Evolutionary conservation across 2,797 vertebrate species (phyloP), one percentile per base, ranked within the genome.

Genomic region (Arctocebus calabarensis): DNA sequence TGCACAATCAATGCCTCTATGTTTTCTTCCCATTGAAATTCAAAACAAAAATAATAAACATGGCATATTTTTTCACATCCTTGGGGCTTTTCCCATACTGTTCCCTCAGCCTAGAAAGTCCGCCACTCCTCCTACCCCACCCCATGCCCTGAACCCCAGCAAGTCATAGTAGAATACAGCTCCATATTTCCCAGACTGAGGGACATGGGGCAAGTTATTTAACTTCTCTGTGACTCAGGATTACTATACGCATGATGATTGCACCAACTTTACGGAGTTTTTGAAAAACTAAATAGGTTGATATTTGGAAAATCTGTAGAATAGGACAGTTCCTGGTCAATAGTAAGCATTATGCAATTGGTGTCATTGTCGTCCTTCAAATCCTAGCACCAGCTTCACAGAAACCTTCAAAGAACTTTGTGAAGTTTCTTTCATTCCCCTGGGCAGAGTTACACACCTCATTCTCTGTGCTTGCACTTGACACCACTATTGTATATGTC

Each of bases 21-120:
- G 55, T 19, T 75, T 32, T 48, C 20, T 86, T 91, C 34, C 75
- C 81, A 90, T 23, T 20, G 29, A 91, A 91, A 62, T 78, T 19
- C 71, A 92, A 94, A 84, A 73, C 22, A 73, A 88, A 94, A 88
- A 59, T 32, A 75, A 90, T n/a, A 88, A 73, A 29, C 59, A 12
- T 29, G 55, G 52, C 59, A 2, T 62, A 64, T 55, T 92, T 94
- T 74, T 37, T 79, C 90, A 64, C 14, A 27, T 55, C 43, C 61
- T 74, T 82, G 74, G 48, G 16, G 40, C 37, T 82, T 92, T 45
- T 11, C 34, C 29, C 29, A 8, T 48, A 55, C 22, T 19, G 2
- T 79, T 48, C 45, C 68, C 61, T 93, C 27, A 66, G 43, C n/a
- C 22, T 34, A 6, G 40, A 70, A 57, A 10, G 23, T 43, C 29